Evolutionary conservation across 2,888 invertebrate genomes (phyloP).

Genomic region (Mimas tiliae): DNA sequence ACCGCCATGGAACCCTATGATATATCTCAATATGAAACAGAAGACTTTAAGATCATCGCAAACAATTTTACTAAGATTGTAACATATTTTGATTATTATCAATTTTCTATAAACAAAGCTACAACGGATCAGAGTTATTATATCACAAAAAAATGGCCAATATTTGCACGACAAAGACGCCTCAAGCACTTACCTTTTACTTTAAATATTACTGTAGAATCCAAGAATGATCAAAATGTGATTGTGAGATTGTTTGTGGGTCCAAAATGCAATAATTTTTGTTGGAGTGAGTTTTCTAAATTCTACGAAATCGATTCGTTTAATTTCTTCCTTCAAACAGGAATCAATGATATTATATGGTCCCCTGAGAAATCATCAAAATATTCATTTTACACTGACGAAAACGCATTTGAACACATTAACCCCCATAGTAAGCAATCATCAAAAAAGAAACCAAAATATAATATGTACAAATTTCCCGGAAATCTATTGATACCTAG

Average conservation of each 20-base stretch:
- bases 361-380: constrained; percentile 54
- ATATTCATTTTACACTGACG: constrained; percentile 59
- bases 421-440: constrained; percentile 18
- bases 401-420: constrained; percentile 48
- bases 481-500: constrained; percentile 67
- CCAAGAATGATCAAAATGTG: constrained; percentile 49
- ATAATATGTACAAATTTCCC: constrained; percentile 69
- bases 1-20: constrained; percentile 58
- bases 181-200: constrained; percentile 60
- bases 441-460: constrained; percentile 47
- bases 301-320: constrained; percentile 71
- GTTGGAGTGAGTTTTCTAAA: constrained; percentile 57
- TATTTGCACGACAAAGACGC: constrained; percentile 64
- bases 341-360: constrained; percentile 64
- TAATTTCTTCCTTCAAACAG: constrained; percentile 51
- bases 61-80: constrained; percentile 56
- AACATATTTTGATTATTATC: constrained; percentile 66
- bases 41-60: constrained; percentile 57
- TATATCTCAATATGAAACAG: constrained; percentile 56
- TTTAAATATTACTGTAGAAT: constrained; percentile 61
- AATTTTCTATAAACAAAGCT: constrained; percentile 60
- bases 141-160: constrained; percentile 37
- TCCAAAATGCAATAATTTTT: constrained; percentile 59
- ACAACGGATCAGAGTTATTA: constrained; percentile 43
- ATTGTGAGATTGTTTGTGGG: constrained; percentile 70